Evolutionary conservation across 2,113 vertebrate genomes (phyloP).

Genomic region (Craseonycteris thonglongyai): DNA sequence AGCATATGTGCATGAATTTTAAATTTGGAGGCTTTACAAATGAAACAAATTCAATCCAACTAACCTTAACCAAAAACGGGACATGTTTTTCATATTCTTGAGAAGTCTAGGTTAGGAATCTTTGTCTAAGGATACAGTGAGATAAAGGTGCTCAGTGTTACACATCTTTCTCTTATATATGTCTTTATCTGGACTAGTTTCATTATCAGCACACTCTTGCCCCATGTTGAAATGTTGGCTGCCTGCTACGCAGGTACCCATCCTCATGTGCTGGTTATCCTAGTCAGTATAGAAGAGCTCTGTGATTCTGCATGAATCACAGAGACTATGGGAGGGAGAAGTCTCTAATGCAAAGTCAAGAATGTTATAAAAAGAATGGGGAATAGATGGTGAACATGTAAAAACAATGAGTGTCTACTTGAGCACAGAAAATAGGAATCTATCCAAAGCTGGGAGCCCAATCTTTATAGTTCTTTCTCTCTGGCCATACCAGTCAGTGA

Average conservation of each 20-base stretch:
- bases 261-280: neutral
- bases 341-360: neutral
- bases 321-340: neutral
- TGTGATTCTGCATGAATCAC: neutral
- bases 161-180: neutral
- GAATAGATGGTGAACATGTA: neutral
- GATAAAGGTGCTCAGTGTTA: neutral
- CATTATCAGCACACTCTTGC: neutral
- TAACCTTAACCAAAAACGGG: neutral
- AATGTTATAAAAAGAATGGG: neutral
- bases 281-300: neutral
- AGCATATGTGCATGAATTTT: neutral
- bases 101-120: neutral
- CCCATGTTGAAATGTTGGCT: neutral
- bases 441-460: neutral
- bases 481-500: neutral
- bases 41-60: neutral
- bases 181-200: neutral
- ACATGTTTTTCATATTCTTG: neutral
- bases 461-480: neutral
- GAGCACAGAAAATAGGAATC: neutral
- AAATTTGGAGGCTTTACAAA: neutral
- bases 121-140: neutral
- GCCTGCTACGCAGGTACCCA: neutral
- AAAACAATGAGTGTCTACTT: neutral